A percentile compares a stretch with the other conserved stretches of the same genome.
These are phyloP conservation scores for Notarius lentiginosus DNA, from an alignment of 2,113 vertebrate genomes.

Conservation along the genomic window DNA sequence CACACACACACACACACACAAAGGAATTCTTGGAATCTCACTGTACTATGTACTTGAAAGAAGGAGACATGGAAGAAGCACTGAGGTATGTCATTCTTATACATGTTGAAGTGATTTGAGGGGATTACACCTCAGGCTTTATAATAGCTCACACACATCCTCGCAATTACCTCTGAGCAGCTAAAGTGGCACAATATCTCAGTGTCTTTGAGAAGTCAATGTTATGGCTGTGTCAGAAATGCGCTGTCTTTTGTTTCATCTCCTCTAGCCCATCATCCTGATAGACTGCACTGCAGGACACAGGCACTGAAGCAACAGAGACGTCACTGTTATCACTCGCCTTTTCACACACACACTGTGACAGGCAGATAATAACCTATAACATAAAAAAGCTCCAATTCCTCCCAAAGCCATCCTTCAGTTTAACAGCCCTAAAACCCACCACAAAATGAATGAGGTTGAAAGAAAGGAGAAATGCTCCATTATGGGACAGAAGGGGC, in stretches of 20 bases:
- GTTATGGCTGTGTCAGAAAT: slow-evolving; percentile 57
- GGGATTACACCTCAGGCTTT: slow-evolving; percentile 21
- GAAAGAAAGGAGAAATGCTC: slow-evolving; percentile 59
- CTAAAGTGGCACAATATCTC: slow-evolving; percentile 63
- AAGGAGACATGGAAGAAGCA: not conserved
- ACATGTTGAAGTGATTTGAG: slow-evolving; percentile 32
- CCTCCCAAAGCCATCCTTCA: slow-evolving; percentile 66
- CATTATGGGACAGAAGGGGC: slow-evolving; percentile 38
- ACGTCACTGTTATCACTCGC: slow-evolving; percentile 43
- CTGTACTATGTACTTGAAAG: slow-evolving; percentile 9
- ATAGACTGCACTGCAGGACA: slow-evolving; percentile 43
- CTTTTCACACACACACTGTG: slow-evolving; percentile 39
- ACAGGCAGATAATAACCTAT: slow-evolving; percentile 71
- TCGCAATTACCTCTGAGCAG: slow-evolving; percentile 64
- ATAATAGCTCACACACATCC: slow-evolving; percentile 67
- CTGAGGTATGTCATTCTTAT: slow-evolving; percentile 11
- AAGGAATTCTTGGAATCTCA: not conserved
- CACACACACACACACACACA: not conserved
- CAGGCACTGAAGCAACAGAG: slow-evolving; percentile 57
- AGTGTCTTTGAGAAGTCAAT: slow-evolving; percentile 64
- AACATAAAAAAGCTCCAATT: slow-evolving; percentile 69
- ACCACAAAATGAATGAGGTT: slow-evolving; percentile 65
- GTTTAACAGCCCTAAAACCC: slow-evolving; percentile 71
- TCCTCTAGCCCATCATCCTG: slow-evolving; percentile 35
- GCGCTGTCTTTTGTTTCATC: slow-evolving; percentile 60